Conservation (phyloP, 2,797 vertebrate species). For the Pipistrellus pygmaeus region DNA sequence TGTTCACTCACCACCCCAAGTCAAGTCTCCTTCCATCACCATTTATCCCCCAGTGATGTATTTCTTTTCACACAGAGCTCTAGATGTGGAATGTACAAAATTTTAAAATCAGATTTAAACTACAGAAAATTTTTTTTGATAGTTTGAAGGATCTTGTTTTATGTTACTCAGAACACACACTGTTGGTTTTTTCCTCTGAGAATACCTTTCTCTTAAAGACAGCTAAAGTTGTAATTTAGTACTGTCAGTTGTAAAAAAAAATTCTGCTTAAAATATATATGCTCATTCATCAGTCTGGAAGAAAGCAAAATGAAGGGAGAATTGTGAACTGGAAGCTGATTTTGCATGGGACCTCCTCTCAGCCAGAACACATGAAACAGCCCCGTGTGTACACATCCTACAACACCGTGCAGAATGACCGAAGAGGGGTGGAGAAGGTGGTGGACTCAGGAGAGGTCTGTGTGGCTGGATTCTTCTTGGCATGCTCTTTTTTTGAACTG, state of each 20-base stretch:
- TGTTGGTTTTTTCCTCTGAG: conserved; percentile 3
- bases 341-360: conserved; percentile 95
- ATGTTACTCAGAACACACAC: background rate
- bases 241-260: background rate
- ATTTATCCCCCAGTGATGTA: background rate
- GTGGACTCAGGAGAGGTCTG: conserved; percentile 91
- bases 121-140: background rate
- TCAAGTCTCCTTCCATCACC: background rate
- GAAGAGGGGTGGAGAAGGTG: conserved; percentile 96
- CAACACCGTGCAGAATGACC: conserved; percentile 97
- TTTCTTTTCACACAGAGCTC: background rate
- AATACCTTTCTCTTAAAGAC: background rate
- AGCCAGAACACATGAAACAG: conserved; percentile 95
- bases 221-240: background rate
- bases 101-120: conserved; percentile 46
- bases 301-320: conserved; percentile 96
- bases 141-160: background rate
- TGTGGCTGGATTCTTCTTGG: background rate
- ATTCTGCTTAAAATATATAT: background rate
- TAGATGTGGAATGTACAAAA: background rate
- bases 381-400: conserved; percentile 95
- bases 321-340: conserved; percentile 98
- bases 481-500: background rate
- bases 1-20: background rate
- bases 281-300: conserved; percentile 91